These are phyloP conservation scores for Dicyrtoma fusca DNA, from an alignment of 2,888 invertebrate genomes.

Conservation along the genomic window DNA sequence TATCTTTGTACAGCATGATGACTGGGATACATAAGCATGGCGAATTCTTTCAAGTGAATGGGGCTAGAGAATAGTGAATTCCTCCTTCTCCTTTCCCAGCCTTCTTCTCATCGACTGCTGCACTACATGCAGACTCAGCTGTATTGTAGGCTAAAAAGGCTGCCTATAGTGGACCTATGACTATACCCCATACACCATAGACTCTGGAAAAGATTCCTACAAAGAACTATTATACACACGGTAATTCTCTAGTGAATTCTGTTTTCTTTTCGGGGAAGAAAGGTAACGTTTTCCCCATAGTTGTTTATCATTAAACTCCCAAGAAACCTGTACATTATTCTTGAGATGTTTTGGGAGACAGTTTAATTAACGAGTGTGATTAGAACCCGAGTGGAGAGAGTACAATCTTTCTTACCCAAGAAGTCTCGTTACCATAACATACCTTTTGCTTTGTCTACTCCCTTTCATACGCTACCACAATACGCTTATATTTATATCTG, in stretches of 20 bases:
- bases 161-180: neutral
- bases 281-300: conserved; percentile 52
- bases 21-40: conserved; percentile 5
- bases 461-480: conserved; percentile 2
- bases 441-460: neutral
- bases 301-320: conserved; percentile 57
- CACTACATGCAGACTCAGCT: neutral
- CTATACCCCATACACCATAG: conserved; percentile 1
- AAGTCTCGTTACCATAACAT: conserved; percentile 23
- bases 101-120: too few relatives aligned
- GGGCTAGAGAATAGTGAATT: conserved; percentile 13
- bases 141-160: neutral
- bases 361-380: conserved; percentile 58
- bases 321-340: conserved; percentile 57
- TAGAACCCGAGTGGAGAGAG: conserved; percentile 56
- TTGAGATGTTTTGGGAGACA: conserved; percentile 57
- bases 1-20: too few relatives aligned
- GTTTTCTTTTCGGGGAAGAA: conserved; percentile 38
- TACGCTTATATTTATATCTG: conserved; percentile 1
- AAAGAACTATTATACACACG: neutral
- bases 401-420: conserved; percentile 38
- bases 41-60: conserved; percentile 29
- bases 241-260: conserved; percentile 38
- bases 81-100: too few relatives aligned
- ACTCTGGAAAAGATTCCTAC: conserved; percentile 9